phyloP scores from a whole-genome alignment of 92 coral and sea anemone species.

The Siderastrea siderea region DNA sequence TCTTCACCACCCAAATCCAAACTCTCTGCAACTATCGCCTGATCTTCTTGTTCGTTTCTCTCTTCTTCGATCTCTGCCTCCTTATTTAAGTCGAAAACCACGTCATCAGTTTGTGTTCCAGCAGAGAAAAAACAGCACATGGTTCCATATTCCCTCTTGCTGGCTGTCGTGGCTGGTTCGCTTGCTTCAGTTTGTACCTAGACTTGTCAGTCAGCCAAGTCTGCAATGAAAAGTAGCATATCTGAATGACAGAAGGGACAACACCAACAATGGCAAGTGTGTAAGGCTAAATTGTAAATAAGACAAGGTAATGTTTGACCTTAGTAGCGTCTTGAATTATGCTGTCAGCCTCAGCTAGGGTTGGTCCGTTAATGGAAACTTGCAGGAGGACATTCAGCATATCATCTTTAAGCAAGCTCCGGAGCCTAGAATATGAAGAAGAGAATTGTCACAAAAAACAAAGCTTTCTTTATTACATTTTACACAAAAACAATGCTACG shows the following conservation, averaged over 20 bases:
- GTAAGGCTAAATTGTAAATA: constrained; percentile 1
- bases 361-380: constrained; percentile 1
- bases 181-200: not conserved
- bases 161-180: constrained; percentile 4
- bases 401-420: constrained; percentile 11
- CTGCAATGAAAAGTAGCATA: constrained; percentile 1
- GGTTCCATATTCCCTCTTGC: not conserved
- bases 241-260: not conserved
- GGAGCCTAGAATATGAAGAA: constrained; percentile 19
- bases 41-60: constrained; percentile 15
- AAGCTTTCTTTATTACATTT: not conserved
- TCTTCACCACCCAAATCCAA: constrained; percentile 12
- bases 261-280: constrained; percentile 4
- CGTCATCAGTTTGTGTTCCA: constrained; percentile 16
- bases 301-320: constrained; percentile 8
- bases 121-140: not conserved
- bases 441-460: constrained; percentile 2
- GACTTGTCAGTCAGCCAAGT: constrained; percentile 31
- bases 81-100: not conserved
- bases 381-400: constrained; percentile 23
- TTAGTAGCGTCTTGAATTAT: constrained; percentile 21
- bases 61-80: not conserved
- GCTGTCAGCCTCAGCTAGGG: constrained; percentile 21
- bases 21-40: constrained; percentile 13
- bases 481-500: constrained; percentile 10